phyloP scores from a whole-genome alignment of 2,888 invertebrate genomes.

The Pachydiplax longipennis region DNA sequence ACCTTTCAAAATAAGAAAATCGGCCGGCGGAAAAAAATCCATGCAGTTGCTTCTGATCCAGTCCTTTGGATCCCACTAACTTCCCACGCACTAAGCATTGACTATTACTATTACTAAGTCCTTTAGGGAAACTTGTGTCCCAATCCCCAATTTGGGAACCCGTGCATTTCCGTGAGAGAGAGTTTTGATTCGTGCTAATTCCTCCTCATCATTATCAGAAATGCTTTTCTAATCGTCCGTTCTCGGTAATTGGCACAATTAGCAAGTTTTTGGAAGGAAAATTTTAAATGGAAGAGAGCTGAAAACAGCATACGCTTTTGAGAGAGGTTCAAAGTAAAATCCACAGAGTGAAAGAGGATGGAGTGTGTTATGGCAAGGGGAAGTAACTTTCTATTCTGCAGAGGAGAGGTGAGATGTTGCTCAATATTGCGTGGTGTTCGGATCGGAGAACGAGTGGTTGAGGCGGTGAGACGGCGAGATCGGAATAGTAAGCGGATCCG shows the following conservation, averaged over 20 bases:
- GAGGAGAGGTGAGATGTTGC: background rate
- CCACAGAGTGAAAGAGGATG: background rate
- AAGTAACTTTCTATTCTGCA: slow-evolving; percentile 34
- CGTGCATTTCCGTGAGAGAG: too few species aligned
- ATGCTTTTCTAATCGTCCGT: too few species aligned
- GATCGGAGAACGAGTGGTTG: background rate
- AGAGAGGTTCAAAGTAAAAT: background rate
- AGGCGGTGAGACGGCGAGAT: background rate
- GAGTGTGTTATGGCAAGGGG: slow-evolving; percentile 21
- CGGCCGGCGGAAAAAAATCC: too few species aligned
- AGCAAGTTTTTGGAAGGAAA: background rate
- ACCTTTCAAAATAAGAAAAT: too few species aligned
- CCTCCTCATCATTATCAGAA: too few species aligned
- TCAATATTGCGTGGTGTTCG: slow-evolving; percentile 1
- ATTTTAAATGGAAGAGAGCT: background rate
- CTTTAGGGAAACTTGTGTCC: too few species aligned
- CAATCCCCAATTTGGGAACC: too few species aligned
- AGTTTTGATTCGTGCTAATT: too few species aligned
- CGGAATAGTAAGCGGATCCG: slow-evolving; percentile 7
- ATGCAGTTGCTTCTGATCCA: too few species aligned
- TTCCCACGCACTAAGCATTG: too few species aligned
- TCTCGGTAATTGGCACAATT: background rate
- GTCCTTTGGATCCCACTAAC: too few species aligned
- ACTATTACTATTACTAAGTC: too few species aligned
- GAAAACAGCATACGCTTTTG: background rate